Base-by-base conservation (phyloP, 2,888 invertebrate species). In the Stenurella melanura region DNA sequence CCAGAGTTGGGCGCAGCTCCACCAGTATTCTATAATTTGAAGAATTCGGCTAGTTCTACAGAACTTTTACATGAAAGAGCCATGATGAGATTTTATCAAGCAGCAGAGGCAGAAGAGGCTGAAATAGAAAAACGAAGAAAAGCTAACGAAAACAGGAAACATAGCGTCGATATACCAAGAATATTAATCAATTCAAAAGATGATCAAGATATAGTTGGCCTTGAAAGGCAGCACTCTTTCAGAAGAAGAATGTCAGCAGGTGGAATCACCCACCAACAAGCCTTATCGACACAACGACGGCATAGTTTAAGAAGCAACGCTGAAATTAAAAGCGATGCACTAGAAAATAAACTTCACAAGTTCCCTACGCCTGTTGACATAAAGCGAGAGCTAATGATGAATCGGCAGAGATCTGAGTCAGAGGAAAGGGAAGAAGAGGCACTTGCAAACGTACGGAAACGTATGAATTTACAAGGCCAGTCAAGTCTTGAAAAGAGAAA, bases 51-150 rank as follows among this genome's bases (percentile, higher is more conserved):
- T 30, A 96, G 96, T 86, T 96, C 96, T 2, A 94, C 95, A 0
- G 96, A 96, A 87, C 90, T 96, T 6, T 91, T 96, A 0, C 96
- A 96, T 87, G 96, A 96, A 87, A 92, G 93, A 61, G 95, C 95
- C 12, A 95, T 96, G 94, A 94, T 94, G 10, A 91, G 96, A 56
- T 94, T 96, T 87, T 95, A 95, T 87, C 93, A 94, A 87, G 96
- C 95, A 11, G 93, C 94, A 3, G 94, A 93, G 73, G 91, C 94
- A 82, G 94, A 96, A 87, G 94, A 96, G 87, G 92, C 93, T 19
- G 93, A 94, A 84, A 17, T 88, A 81, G 78, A 84, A 77, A 81
- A 76, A 83, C 58, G 86, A 81, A 78, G 86, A 82, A 76, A 64
- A 21, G 74, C 76, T 56, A 74, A 60, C 7, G 75, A 77, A 34